A percentile compares a stretch with the other conserved stretches of the same genome.
Evolutionary conservation across 2,888 invertebrate species (phyloP).

Genomic region (Ashinkailepas kermadecensis): DNA sequence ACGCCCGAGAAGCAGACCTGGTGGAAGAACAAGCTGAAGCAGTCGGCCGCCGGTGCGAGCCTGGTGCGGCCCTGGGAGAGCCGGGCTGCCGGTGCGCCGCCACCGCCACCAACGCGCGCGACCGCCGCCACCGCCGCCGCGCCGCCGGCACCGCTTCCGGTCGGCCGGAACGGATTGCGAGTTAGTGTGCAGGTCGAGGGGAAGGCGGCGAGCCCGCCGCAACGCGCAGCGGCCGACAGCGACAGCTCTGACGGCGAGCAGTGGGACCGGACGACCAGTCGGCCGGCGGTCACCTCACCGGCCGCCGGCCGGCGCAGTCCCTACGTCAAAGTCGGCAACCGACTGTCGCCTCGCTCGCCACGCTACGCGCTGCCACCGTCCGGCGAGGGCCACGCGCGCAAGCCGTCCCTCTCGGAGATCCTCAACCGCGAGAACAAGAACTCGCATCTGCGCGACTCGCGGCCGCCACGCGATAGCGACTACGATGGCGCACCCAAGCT

Average conservation of each 20-base stretch:
- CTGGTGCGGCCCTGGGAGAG: constrained; percentile 23
- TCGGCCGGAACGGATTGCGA: background rate
- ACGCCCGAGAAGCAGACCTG: constrained; percentile 19
- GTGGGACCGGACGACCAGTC: background rate
- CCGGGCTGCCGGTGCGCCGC: background rate
- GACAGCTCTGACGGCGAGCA: background rate
- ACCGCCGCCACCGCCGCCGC: background rate
- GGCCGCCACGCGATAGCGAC: background rate
- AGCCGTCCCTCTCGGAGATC: constrained; percentile 7
- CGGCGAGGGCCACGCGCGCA: background rate
- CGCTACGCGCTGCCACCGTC: background rate
- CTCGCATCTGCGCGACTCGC: background rate
- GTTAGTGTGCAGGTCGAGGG: background rate
- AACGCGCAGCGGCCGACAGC: background rate
- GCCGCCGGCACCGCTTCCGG: background rate
- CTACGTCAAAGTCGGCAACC: background rate
- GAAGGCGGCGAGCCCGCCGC: background rate
- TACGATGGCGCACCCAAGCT: background rate
- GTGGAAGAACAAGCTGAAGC: constrained; percentile 20
- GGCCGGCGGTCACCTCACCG: background rate
- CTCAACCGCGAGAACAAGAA: constrained; percentile 16
- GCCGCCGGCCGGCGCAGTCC: background rate
- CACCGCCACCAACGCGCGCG: background rate
- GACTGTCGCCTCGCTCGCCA: background rate
- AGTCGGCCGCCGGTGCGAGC: background rate